These are phyloP conservation scores for Eutolmus rufibarbis DNA, from an alignment of 2,888 invertebrate genomes.

Conservation along the genomic window DNA sequence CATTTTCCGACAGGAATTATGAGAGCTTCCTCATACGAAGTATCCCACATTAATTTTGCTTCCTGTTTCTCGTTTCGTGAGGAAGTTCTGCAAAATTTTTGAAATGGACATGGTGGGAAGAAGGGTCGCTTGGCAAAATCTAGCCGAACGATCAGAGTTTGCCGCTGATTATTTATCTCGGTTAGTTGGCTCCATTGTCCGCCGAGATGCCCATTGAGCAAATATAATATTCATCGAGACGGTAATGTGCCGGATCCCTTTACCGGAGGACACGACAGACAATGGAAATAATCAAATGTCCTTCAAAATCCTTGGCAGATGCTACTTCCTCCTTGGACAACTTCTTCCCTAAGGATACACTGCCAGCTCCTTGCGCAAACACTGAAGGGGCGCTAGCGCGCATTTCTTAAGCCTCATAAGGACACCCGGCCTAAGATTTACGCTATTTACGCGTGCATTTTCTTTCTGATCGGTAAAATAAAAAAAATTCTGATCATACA, in stretches of 20 bases:
- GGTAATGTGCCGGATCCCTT: conserved; percentile 20
- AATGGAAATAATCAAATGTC: conserved; percentile 37
- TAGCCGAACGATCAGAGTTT: background rate
- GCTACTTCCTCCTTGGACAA: conserved; percentile 25
- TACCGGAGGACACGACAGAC: conserved; percentile 7
- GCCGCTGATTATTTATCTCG: conserved; percentile 16
- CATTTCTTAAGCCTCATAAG: conserved; percentile 1
- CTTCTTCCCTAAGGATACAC: conserved; percentile 24
- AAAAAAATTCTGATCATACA: background rate
- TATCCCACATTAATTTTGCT: background rate
- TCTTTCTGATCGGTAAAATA: background rate
- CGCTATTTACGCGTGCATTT: conserved; percentile 26
- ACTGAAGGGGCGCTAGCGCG: conserved; percentile 31
- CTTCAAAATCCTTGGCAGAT: conserved; percentile 36
- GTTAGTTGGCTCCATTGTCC: conserved; percentile 21
- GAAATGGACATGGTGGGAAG: background rate
- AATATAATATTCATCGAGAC: conserved; percentile 26
- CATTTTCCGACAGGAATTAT: background rate
- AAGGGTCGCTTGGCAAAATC: background rate
- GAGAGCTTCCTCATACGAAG: background rate
- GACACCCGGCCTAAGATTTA: conserved; percentile 26
- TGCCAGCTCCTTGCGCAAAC: conserved; percentile 2
- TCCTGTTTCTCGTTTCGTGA: background rate
- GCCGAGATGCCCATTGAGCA: conserved; percentile 23
- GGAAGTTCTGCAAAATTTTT: background rate